These are phyloP conservation scores for Strongylocentrotus purpuratus DNA, from an alignment of 35 echinoderm and acorn worm species.

Conservation along the genomic window DNA sequence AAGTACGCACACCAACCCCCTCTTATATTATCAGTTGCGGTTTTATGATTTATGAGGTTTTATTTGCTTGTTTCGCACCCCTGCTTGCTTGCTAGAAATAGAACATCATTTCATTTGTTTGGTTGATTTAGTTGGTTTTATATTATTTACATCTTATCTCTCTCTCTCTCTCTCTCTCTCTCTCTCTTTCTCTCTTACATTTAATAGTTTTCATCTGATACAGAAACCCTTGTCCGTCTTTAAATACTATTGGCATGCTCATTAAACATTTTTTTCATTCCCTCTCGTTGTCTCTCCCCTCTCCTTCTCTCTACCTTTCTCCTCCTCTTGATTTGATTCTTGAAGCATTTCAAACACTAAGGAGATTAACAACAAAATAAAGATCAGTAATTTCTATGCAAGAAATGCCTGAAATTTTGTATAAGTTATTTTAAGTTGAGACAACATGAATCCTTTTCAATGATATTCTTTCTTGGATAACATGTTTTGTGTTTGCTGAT, in stretches of 20 bases:
- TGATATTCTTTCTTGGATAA: not conserved
- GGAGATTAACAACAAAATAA: not conserved
- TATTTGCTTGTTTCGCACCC: constrained; percentile 36
- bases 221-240: not conserved
- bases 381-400: not conserved
- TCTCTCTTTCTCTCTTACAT: not conserved
- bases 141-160: not conserved
- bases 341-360: not conserved
- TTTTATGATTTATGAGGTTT: not conserved
- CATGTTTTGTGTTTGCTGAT: not conserved
- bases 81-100: constrained; percentile 8
- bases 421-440: not conserved
- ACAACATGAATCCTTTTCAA: not conserved
- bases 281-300: not conserved
- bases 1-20: constrained; percentile 38
- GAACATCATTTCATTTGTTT: not conserved
- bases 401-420: not conserved
- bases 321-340: no score
- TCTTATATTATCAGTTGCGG: constrained; percentile 33
- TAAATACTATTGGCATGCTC: not conserved
- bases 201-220: not conserved
- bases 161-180: not conserved
- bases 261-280: not conserved
- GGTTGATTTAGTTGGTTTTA: not conserved
- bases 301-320: not conserved